Evolutionary conservation across 2,797 vertebrate genomes (phyloP), one percentile per base, ranked within the genome.

Genomic region (Iguana delicatissima): DNA sequence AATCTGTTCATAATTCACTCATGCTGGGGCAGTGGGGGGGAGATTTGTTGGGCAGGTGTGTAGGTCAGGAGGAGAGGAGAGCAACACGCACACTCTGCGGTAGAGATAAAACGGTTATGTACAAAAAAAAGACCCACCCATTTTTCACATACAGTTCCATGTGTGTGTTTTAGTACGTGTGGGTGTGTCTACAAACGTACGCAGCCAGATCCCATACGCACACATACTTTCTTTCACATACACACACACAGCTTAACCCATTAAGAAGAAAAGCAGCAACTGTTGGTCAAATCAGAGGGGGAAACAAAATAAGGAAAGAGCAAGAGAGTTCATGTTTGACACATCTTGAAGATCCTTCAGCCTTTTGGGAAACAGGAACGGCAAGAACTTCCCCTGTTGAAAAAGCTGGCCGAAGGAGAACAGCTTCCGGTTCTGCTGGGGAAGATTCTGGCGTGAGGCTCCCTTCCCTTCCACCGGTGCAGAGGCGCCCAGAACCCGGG

Each of bases 231-330:
- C 52, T 52, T 12, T 52, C 52, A 52, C 50, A 52, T 94, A 22
- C 94, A 89, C 86, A 86, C 89, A 0, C 0, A 92, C 94, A 92
- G 80, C 94, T 93, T 93, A 96, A 96, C 97, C 96, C 97, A 96
- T 97, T 94, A 95, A 97, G 97, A 93, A 94, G 97, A 97, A 98
- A 98, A 98, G 85, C 80, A 99, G 98, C 98, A 99, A 98, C 98
- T 98, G 97, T 98, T 99, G 98, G 99, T 99, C 99, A 98, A 98
- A 98, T 96, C 98, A 98, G 52, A 72, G 83, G 62, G 42, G 42
- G 42, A 42, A 42, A 42, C n/a, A n/a, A 62, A 32, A 98, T 97
- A 97, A 98, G 96, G 14, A 64, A 12, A 98, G 97, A 97, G 98
- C 24, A 52, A n/a, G 98, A 97, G 98, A n/a, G 55, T 97, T 97